These are phyloP conservation scores for Caenorhabditis sp. DNA, from an alignment of 2,888 invertebrate genomes.

Conservation along the genomic window DNA sequence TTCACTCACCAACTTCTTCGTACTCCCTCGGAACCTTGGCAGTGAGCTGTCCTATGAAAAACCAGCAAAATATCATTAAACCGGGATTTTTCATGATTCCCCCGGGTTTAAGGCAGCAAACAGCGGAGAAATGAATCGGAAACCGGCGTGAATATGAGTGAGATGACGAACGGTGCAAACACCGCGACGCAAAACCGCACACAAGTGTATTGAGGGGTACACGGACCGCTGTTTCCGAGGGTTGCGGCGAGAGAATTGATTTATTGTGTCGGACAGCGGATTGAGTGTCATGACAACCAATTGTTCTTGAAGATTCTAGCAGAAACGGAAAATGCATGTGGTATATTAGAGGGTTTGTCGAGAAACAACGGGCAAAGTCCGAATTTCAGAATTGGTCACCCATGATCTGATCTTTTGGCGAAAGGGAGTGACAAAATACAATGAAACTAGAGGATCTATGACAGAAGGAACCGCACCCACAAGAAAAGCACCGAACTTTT, in stretches of 20 bases:
- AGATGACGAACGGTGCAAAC: conserved; percentile 27
- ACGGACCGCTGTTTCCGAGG: neutral
- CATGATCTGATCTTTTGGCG: neutral
- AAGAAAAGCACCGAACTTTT: conserved; percentile 1
- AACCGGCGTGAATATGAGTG: conserved; percentile 9
- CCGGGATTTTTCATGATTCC: conserved; percentile 14
- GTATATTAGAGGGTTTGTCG: neutral
- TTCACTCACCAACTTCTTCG: conserved; percentile 52
- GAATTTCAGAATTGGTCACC: neutral
- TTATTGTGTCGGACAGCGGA: too few relatives aligned
- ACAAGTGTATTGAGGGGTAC: neutral
- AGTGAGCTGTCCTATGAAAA: neutral
- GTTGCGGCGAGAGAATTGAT: neutral
- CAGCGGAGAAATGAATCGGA: neutral
- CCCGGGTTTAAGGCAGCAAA: too few relatives aligned
- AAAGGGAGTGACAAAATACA: conserved; percentile 8
- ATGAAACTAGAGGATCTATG: neutral
- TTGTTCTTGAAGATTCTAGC: neutral
- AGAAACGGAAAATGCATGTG: neutral
- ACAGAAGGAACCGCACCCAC: neutral
- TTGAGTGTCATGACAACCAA: neutral
- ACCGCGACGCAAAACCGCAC: conserved; percentile 42
- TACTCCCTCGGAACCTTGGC: conserved; percentile 43
- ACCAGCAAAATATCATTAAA: neutral
- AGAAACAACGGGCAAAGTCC: neutral